Conservation (phyloP, 2,888 invertebrate genomes). For the Venusia cambrica region DNA sequence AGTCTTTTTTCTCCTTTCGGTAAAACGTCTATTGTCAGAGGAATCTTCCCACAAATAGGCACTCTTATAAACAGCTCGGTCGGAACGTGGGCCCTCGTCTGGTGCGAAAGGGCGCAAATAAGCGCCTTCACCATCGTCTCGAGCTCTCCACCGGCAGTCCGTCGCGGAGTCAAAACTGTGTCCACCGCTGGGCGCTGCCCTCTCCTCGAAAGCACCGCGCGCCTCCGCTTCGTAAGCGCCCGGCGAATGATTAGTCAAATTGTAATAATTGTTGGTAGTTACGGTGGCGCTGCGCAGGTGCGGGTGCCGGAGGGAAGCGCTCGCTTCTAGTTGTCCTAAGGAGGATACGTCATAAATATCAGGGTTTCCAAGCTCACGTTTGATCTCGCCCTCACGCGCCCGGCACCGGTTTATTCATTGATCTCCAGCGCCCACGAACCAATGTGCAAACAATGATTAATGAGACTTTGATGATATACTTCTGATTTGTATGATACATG, state of each 20-base stretch:
- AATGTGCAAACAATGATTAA: conserved; percentile 28
- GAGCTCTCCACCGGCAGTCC: conserved; percentile 71
- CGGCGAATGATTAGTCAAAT: conserved; percentile 78
- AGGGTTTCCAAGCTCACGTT: conserved; percentile 34
- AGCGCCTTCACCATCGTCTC: conserved; percentile 74
- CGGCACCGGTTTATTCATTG: conserved; percentile 39
- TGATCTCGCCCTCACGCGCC: conserved; percentile 63
- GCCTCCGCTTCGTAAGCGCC: conserved; percentile 64
- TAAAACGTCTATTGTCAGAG: conserved; percentile 88
- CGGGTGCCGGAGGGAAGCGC: conserved; percentile 70
- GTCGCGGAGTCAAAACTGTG: conserved; percentile 76
- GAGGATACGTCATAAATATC: conserved; percentile 62
- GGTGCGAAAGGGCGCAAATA: conserved; percentile 68
- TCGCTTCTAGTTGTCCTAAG: conserved; percentile 81
- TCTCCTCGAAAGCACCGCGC: conserved; percentile 54
- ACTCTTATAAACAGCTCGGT: conserved; percentile 76
- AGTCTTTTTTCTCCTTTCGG: conserved; percentile 96
- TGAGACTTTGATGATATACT: conserved; percentile 16
- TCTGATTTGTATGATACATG: conserved; percentile 16
- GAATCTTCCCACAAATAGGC: conserved; percentile 83
- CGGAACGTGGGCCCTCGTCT: conserved; percentile 72
- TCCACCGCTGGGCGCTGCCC: conserved; percentile 56
- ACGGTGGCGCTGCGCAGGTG: conserved; percentile 74
- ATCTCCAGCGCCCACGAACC: conserved; percentile 37
- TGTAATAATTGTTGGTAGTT: conserved; percentile 80